These are phyloP conservation scores for Seriola aureovittata DNA, from an alignment of 2,113 vertebrate genomes.

Conservation along the genomic window DNA sequence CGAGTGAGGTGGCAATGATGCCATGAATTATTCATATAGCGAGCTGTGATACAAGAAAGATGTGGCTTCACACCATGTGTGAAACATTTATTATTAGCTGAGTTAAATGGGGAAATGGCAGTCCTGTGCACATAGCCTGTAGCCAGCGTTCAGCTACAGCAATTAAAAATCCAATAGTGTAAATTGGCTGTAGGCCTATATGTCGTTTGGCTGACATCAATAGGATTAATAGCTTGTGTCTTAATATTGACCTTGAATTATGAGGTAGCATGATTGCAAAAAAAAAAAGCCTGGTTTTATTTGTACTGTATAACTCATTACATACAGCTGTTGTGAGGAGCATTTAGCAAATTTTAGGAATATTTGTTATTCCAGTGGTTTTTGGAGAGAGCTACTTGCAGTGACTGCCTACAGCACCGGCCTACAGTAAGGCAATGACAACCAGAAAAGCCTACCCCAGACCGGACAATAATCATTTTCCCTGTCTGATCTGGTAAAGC, in stretches of 20 bases:
- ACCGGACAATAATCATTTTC: background rate
- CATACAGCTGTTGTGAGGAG: background rate
- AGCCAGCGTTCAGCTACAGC: slow-evolving; percentile 11
- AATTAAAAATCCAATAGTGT: slow-evolving; percentile 39
- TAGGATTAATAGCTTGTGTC: background rate
- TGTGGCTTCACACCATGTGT: slow-evolving; percentile 44
- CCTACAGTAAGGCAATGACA: slow-evolving; percentile 40
- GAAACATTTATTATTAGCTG: slow-evolving; percentile 51
- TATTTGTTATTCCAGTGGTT: slow-evolving; percentile 36
- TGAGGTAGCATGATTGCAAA: background rate
- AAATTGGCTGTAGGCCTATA: background rate
- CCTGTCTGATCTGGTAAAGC: slow-evolving; percentile 1
- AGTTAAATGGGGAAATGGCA: slow-evolving; percentile 22
- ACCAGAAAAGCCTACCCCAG: slow-evolving; percentile 15
- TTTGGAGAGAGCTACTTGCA: slow-evolving; percentile 21
- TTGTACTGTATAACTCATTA: background rate
- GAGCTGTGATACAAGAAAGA: slow-evolving; percentile 21
- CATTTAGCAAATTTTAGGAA: background rate
- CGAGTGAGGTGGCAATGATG: slow-evolving; percentile 39
- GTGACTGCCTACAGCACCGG: slow-evolving; percentile 35
- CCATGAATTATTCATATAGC: slow-evolving; percentile 37
- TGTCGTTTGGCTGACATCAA: slow-evolving; percentile 18
- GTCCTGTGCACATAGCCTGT: slow-evolving; percentile 13
- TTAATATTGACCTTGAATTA: slow-evolving; percentile 62
- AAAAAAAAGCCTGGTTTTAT: background rate